Percentiles rank a stretch among this genome's conserved stretches.
Conservation (phyloP, 1,140 invertebrate genomes). For the Drosophila lacertosa region DNA sequence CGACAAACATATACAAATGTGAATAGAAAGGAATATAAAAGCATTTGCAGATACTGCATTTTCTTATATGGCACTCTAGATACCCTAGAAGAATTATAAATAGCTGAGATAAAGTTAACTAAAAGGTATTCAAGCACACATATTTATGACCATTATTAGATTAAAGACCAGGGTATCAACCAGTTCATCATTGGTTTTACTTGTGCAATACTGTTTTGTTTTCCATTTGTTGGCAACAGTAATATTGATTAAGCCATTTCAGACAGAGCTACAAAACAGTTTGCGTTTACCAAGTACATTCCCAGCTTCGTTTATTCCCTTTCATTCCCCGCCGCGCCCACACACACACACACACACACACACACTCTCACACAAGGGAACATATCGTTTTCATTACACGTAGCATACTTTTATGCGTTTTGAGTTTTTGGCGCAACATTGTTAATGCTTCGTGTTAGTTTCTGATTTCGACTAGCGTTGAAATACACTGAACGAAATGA, state of each 20-base stretch:
- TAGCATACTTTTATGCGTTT: conserved; percentile 63
- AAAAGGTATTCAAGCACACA: too few relatives aligned
- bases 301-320: neutral
- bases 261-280: conserved; percentile 9
- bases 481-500: conserved; percentile 25
- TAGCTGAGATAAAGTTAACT: too few relatives aligned
- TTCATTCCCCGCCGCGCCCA: neutral
- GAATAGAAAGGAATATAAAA: too few relatives aligned
- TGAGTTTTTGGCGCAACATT: conserved; percentile 45
- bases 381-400: conserved; percentile 35
- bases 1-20: too few relatives aligned
- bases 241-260: conserved; percentile 43
- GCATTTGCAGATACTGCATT: too few relatives aligned
- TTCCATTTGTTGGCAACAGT: conserved; percentile 15
- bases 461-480: conserved; percentile 27
- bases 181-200: too few relatives aligned
- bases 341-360: conserved; percentile 2
- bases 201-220: neutral
- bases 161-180: neutral
- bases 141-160: neutral
- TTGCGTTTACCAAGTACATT: neutral
- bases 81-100: too few relatives aligned
- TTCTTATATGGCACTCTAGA: neutral
- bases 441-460: conserved; percentile 38
- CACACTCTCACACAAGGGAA: neutral